A percentile compares a stretch with the other conserved stretches of the same genome.
Evolutionary conservation across 2,888 invertebrate genomes (phyloP).

Genomic region (Lomographa bimaculata): DNA sequence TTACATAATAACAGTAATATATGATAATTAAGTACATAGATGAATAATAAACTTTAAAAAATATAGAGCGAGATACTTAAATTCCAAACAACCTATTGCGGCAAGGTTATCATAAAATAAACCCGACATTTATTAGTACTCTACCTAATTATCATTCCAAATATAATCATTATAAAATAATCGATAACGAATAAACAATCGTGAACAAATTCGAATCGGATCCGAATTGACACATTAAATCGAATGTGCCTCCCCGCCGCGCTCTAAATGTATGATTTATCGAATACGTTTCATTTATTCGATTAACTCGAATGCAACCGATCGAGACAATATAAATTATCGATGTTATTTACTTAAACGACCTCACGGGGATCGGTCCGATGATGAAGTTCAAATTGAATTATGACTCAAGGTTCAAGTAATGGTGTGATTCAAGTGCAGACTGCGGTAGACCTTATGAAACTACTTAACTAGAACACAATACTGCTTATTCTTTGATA

Average conservation of each 20-base stretch:
- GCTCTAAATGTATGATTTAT: slow-evolving; percentile 33
- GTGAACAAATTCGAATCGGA: slow-evolving; percentile 22
- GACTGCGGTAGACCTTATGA: no score
- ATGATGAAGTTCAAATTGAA: slow-evolving; percentile 14
- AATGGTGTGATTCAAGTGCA: no score
- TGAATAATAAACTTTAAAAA: no score
- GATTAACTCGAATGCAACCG: slow-evolving; percentile 26
- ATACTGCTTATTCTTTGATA: no score
- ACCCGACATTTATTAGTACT: slow-evolving; percentile 12
- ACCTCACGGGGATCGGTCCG: slow-evolving; percentile 18
- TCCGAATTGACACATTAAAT: slow-evolving; percentile 33
- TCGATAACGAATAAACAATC: slow-evolving; percentile 20
- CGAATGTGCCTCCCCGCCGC: slow-evolving; percentile 34
- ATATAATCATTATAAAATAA: slow-evolving; percentile 20
- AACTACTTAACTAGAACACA: no score
- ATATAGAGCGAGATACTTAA: no score
- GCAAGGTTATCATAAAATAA: slow-evolving; percentile 8
- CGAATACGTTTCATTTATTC: slow-evolving; percentile 21
- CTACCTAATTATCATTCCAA: slow-evolving; percentile 17
- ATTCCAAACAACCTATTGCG: neutral
- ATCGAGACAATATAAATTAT: slow-evolving; percentile 25
- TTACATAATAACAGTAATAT: no score
- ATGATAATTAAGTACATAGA: no score
- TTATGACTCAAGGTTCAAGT: slow-evolving; percentile 3
- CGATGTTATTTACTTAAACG: slow-evolving; percentile 20